Evolutionary conservation across 2,113 vertebrate genomes (phyloP), one percentile per base, ranked within the genome.

Genomic region (Rhabdornis inornatus): DNA sequence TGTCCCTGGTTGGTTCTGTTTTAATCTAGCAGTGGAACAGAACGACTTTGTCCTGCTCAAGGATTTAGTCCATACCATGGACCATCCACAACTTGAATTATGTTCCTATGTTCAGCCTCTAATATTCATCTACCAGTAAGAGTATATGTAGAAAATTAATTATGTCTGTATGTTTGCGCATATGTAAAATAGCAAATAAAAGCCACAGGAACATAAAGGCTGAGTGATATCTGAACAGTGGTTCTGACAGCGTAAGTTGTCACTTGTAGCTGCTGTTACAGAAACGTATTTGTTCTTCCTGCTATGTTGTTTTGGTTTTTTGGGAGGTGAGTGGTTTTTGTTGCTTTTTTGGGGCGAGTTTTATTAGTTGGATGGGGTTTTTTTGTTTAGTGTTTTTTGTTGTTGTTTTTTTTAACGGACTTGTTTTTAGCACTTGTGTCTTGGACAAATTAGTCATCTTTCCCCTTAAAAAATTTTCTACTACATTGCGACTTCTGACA

Each of bases 401-500:
- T n/a, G n/a, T n/a, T n/a, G n/a, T 20, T 13, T 45, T 56, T 56
- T 83, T 76, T 91, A 7, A 25, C 31, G 61, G 88, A 68, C 82
- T 94, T 61, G 60, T 76, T 81, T 79, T 94, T 75, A 92, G 44
- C 72, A 50, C 66, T 91, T 92, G 76, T 8, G 28, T 94, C 80
- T 75, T 77, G 45, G 64, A 85, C 60, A 82, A 92, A 87, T 89
- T 76, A 94, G 74, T 95, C 87, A 94, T 89, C 88, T 94, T 85
- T 91, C 88, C 65, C 79, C 83, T 95, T 87, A 49, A 89, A 93
- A 89, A 76, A 39, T 57, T 31, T 68, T 66, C 63, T 92, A 92
- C 40, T 94, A 85, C 50, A 90, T 53, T 68, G 71, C n/a, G 1
- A 95, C 69, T 96, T 95, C 94, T 50, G 87, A 92, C 81, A 81